Percentiles rank a stretch among this genome's conserved stretches.
These are phyloP conservation scores for Rhyacophila evoluta DNA, from an alignment of 2,888 invertebrate species.

Conservation along the genomic window DNA sequence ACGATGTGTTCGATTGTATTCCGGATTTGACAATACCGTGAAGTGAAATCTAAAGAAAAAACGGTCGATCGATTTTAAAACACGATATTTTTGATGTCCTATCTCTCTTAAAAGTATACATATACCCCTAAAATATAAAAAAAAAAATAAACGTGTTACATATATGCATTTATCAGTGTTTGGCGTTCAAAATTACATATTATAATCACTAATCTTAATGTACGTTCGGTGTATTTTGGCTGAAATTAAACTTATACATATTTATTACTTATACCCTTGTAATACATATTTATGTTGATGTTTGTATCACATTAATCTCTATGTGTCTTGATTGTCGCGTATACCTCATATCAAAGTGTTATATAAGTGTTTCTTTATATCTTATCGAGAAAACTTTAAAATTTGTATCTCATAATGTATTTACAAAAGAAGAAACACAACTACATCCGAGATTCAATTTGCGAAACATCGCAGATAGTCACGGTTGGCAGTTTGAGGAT, in stretches of 20 bases:
- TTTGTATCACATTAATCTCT: slow-evolving; percentile 54
- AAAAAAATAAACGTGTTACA: slow-evolving; percentile 52
- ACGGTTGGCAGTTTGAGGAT: slow-evolving; percentile 25
- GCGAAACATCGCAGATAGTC: not conserved
- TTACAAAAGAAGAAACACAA: slow-evolving; percentile 35
- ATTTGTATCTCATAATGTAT: slow-evolving; percentile 47
- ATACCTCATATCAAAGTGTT: slow-evolving; percentile 63
- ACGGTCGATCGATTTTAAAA: slow-evolving; percentile 31
- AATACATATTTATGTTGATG: slow-evolving; percentile 48
- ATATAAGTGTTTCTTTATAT: slow-evolving; percentile 46
- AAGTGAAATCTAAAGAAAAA: slow-evolving; percentile 5
- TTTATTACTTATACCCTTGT: slow-evolving; percentile 46
- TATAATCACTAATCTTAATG: slow-evolving; percentile 45
- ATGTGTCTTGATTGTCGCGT: slow-evolving; percentile 63
- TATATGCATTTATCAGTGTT: slow-evolving; percentile 54
- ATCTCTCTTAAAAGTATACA: slow-evolving; percentile 54
- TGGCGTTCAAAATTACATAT: slow-evolving; percentile 54
- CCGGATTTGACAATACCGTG: slow-evolving; percentile 20
- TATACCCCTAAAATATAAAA: slow-evolving; percentile 47
- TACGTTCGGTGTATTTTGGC: slow-evolving; percentile 49
- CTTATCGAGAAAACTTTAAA: slow-evolving; percentile 36
- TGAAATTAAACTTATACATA: slow-evolving; percentile 49
- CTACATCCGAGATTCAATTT: slow-evolving; percentile 32
- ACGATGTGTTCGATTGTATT: slow-evolving; percentile 38
- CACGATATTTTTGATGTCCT: slow-evolving; percentile 54